Base-by-base conservation (phyloP, 1,140 invertebrate species). In the Pemphigus obesinymphae region DNA sequence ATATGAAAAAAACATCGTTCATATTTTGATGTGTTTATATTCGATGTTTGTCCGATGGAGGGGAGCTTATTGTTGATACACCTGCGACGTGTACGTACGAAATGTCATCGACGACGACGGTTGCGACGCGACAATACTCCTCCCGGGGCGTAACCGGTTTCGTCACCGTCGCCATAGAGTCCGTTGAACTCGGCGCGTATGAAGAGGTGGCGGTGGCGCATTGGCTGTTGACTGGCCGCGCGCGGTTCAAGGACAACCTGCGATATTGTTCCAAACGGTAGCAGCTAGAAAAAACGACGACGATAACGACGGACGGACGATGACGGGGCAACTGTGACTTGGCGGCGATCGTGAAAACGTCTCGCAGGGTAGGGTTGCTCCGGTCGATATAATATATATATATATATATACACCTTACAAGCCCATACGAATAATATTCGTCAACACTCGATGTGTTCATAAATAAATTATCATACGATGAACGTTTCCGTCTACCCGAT, bases 141-240 rank as follows among this genome's bases (percentile, higher is more conserved):
- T 73, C 17, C n/a, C 70, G 70, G 45, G 45, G 43, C 70, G 70
- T 73, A 73, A 73, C 70, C 70, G 70, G 70, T 73, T 73, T 63
- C 58, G 29, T 63, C 15, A 43, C n/a, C 34, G 66, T 40, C 66
- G 66, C 23, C 63, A 20, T 11, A 0, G 20, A 73, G 70, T 73
- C 43, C 70, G 70, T 73, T 73, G 70, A 73, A 73, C 70, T 73
- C 70, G 5, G 4, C 26, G 43, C 13, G 26, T 8, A 5, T 29
- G 66, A 20, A 23, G 43, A 17, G 2, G 40, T 20, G 40, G 23
- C 1, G 40, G 70, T 20, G 70, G 43, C 37, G 37, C 53, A 34
- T 20, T 50, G 43, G 26, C 37, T 48, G 45, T 73, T 48, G 70
- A 73, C 70, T 15, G 61, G 63, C 40, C 15, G 40, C 37, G 23